Base-by-base conservation (phyloP, 2,113 vertebrate species). In the Progne subis region DNA sequence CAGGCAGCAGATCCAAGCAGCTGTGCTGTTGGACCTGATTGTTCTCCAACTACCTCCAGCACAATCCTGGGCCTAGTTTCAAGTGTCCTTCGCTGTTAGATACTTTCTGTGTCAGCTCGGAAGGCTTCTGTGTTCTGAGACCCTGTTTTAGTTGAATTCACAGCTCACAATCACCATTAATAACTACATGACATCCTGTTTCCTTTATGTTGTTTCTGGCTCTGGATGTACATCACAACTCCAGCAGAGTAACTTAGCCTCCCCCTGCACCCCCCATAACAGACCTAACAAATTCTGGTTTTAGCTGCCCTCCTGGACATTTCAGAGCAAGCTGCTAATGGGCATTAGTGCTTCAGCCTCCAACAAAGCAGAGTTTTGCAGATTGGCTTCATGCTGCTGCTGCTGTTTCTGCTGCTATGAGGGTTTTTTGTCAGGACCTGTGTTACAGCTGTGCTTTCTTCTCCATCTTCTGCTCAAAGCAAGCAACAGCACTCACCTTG, bases 301-400 rank as follows among this genome's bases (percentile, higher is more conserved):
- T 67, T 53, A 67, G 31, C 57, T n/a, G 2, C 44, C 7, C 20
- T 43, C 14, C 28, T 23, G 19, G 55, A 43, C 41, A 19, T n/a
- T 60, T 39, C 49, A 50, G 53, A 63, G 16, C 34, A 29, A 20
- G 34, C 2, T 56, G 25, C 29, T 64, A 10, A 6, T 15, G 13
- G 32, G 59, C 46, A 61, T 20, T 8, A 12, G 39, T 29, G 37
- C 26, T 44, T 84, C 59, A 81, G 41, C 7, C 23, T 9, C 16
- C 0, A 0, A n/a, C 8, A 46, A 23, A 29, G 46, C 25, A 64
- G 11, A 18, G 16, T n/a, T 79, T 63, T 32, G 64, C 46, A 34
- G 1, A 1, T 1, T 26, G 39, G n/a, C 29, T 37, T 92, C 11
- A 4, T 3, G 28, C 61, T 53, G 64, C 59, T 79, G 28, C 28